phyloP scores from a whole-genome alignment of 2,888 invertebrate genomes.

The Mesoligia furuncula region DNA sequence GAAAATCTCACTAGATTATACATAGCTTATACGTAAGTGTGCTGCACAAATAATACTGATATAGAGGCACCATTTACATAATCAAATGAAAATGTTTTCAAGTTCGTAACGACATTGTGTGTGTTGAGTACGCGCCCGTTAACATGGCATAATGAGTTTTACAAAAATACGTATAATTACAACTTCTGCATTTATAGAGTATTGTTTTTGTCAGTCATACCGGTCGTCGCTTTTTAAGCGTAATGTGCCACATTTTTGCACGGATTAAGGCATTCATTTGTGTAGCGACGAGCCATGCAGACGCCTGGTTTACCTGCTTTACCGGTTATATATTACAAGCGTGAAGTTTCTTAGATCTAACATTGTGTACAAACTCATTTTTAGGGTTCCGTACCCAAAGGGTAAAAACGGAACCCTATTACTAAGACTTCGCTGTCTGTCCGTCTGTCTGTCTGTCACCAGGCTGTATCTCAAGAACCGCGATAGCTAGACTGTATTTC shows the following conservation, averaged over 20 bases:
- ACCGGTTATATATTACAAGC: background rate
- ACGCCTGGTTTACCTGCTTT: background rate
- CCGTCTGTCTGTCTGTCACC: no score
- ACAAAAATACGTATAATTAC: no score
- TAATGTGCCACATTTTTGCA: background rate
- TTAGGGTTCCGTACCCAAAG: no score
- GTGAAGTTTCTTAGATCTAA: background rate
- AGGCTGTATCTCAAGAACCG: no score
- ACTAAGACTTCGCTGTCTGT: no score
- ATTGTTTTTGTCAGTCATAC: background rate
- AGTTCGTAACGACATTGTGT: no score
- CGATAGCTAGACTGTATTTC: no score
- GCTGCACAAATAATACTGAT: background rate
- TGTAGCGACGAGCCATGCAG: background rate
- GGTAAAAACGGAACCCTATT: no score
- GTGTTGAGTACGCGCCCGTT: background rate
- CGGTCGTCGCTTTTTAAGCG: background rate
- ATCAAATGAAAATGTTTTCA: background rate
- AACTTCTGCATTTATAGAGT: background rate
- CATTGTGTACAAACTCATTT: background rate
- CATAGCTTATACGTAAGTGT: slow-evolving; percentile 93
- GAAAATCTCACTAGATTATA: slow-evolving; percentile 94
- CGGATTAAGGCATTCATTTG: background rate
- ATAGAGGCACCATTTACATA: background rate
- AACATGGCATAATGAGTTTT: background rate